These are phyloP conservation scores for Eumacrocentrus americanus DNA, from an alignment of 2,888 invertebrate species.

Conservation along the genomic window DNA sequence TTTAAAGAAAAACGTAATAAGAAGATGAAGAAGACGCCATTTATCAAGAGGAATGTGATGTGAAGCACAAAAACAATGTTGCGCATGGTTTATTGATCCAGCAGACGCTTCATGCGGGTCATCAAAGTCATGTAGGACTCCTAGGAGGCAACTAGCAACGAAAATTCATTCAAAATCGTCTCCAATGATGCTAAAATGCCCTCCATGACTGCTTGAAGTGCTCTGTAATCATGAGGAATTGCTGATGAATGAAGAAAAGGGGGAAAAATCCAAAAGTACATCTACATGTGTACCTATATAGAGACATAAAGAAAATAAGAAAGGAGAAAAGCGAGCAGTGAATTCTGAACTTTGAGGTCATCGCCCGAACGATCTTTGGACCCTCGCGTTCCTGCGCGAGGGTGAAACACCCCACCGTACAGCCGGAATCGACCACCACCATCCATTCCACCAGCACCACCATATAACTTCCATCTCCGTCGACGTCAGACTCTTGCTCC, in stretches of 20 bases:
- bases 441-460: conserved; percentile 23
- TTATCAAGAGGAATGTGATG: conserved; percentile 5
- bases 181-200: no score
- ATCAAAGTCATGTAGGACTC: no score
- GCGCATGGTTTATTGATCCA: conserved; percentile 35
- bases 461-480: conserved; percentile 30
- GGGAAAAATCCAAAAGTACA: background rate
- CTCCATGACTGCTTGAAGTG: no score
- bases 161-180: no score
- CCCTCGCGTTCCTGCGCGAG: conserved; percentile 50
- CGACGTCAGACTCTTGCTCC: conserved; percentile 31
- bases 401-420: conserved; percentile 44
- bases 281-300: background rate
- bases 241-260: conserved; percentile 3
- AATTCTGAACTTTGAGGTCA: conserved; percentile 50
- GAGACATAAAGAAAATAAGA: background rate
- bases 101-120: conserved; percentile 32
- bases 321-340: conserved; percentile 27
- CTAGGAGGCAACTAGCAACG: no score
- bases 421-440: conserved; percentile 32
- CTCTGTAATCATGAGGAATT: background rate
- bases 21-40: background rate
- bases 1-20: background rate
- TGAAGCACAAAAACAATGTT: conserved; percentile 27
- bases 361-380: conserved; percentile 59